Conservation (phyloP, 2,113 vertebrate species). For the Myiopsitta monachus region DNA sequence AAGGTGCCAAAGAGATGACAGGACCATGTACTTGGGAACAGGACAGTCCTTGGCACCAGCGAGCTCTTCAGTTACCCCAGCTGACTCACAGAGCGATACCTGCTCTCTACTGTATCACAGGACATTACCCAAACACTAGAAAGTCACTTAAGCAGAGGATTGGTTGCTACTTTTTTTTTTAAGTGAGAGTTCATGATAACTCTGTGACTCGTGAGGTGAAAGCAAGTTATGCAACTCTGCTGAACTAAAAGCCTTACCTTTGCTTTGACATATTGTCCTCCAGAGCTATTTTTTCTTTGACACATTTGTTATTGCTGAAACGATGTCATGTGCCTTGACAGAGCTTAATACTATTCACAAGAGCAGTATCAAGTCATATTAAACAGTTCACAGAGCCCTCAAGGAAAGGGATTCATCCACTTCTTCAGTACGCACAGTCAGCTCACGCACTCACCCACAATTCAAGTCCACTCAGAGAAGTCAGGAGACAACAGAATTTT, state of each 20-base stretch:
- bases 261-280: conserved; percentile 13
- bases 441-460: not conserved
- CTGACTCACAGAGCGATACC: not conserved
- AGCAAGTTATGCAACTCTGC: not conserved
- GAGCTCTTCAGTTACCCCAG: not conserved
- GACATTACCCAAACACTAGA: not conserved
- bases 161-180: not conserved
- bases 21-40: not conserved
- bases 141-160: not conserved
- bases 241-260: not conserved
- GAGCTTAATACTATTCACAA: conserved; percentile 3
- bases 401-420: not conserved
- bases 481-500: not conserved
- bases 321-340: not conserved
- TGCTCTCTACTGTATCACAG: not conserved
- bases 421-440: not conserved
- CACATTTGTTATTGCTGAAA: conserved; percentile 32
- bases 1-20: not conserved
- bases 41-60: not conserved
- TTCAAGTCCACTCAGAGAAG: not conserved
- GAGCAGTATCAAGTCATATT: not conserved
- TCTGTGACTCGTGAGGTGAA: not conserved
- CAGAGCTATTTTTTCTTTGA: not conserved
- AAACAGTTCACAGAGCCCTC: not conserved
- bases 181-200: not conserved